Conservation (phyloP, 1,140 invertebrate species). For the Mya arenaria region DNA sequence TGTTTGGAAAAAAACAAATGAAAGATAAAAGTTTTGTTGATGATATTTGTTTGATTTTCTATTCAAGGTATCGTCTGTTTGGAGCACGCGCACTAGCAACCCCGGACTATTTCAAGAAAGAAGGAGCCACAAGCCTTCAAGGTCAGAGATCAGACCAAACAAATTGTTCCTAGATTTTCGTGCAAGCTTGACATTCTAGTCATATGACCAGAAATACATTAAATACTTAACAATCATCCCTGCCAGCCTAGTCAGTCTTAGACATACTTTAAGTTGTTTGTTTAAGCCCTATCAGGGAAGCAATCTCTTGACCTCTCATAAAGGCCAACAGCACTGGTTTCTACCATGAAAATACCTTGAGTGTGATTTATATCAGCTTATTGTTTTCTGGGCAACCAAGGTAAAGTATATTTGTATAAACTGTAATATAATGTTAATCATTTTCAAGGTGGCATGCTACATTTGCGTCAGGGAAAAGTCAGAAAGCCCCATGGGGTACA, state of each 20-base stretch:
- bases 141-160: too few species aligned
- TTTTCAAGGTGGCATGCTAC: conserved; percentile 67
- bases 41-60: too few species aligned
- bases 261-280: too few species aligned
- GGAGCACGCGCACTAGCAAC: conserved; percentile 29
- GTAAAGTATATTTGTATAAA: background rate
- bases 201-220: background rate
- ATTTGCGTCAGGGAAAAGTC: conserved; percentile 51
- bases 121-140: too few species aligned
- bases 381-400: background rate
- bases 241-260: too few species aligned
- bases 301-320: too few species aligned
- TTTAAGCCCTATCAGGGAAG: too few species aligned
- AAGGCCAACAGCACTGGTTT: too few species aligned
- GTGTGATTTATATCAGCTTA: background rate
- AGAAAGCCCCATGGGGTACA: conserved; percentile 62
- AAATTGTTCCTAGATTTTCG: too few species aligned
- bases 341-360: background rate
- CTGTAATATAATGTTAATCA: background rate
- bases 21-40: too few species aligned
- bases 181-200: background rate
- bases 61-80: conserved; percentile 51
- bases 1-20: too few species aligned
- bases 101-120: conserved; percentile 42
- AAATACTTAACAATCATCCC: too few species aligned